phyloP scores from a whole-genome alignment of 1,140 invertebrate genomes.

The Campoletis sonorensis region DNA sequence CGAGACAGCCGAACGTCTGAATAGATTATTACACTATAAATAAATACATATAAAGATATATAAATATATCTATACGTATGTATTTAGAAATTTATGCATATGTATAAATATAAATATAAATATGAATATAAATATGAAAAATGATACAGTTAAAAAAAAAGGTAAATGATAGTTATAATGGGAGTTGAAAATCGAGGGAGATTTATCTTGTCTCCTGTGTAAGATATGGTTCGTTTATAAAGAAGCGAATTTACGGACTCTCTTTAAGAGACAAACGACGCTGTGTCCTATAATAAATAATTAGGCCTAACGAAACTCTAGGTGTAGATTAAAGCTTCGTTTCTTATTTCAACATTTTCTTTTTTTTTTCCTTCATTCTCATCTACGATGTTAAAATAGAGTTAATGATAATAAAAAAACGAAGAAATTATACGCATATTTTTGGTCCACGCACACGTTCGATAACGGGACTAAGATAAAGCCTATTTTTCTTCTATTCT shows the following conservation, averaged over 20 bases:
- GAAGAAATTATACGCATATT: not conserved
- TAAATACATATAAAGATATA: not conserved
- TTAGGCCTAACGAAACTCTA: conserved; percentile 3
- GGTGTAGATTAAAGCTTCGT: not conserved
- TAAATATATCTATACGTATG: no score
- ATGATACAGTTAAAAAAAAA: conserved; percentile 32
- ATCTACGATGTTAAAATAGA: conserved; percentile 15
- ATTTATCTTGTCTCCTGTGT: not conserved
- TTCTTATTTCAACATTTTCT: not conserved
- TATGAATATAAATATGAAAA: not conserved
- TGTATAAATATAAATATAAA: no score
- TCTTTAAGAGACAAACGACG: conserved; percentile 9
- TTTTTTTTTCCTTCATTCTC: not conserved
- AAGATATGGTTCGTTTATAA: conserved; percentile 20
- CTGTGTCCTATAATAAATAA: not conserved
- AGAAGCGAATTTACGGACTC: conserved; percentile 6
- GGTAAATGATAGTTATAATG: not conserved
- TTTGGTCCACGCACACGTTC: conserved; percentile 16
- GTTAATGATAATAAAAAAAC: not conserved
- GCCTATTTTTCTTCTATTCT: not conserved
- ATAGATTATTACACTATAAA: conserved; percentile 16
- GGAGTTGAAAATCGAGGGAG: not conserved
- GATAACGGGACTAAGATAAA: not conserved
- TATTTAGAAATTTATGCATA: no score
- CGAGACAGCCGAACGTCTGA: conserved; percentile 18